These are phyloP conservation scores for Strix uralensis DNA, from an alignment of 2,113 vertebrate genomes.

Conservation along the genomic window DNA sequence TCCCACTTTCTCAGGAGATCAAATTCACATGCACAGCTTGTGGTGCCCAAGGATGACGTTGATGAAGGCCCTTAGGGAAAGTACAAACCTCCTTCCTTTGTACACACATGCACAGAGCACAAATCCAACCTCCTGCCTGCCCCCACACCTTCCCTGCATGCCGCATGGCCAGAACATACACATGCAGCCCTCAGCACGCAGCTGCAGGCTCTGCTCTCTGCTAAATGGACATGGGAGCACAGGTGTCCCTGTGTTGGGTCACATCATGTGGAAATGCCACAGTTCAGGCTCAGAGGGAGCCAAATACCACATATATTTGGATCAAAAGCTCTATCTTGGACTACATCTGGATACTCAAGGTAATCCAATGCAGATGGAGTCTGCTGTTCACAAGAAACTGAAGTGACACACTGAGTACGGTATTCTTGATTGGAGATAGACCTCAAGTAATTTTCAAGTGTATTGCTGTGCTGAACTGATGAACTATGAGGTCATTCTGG, in stretches of 20 bases:
- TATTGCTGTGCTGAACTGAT: neutral
- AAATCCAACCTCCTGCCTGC: neutral
- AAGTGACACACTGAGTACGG: neutral
- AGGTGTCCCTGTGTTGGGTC: neutral
- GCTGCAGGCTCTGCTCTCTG: neutral
- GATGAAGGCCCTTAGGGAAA: neutral
- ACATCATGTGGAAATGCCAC: neutral
- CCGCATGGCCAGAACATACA: neutral
- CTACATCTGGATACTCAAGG: neutral
- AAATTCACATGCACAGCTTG: neutral
- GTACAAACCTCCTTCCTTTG: neutral
- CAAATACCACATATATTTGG: neutral
- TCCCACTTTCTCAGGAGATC: neutral
- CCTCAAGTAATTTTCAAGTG: neutral
- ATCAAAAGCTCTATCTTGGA: neutral
- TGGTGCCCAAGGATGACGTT: neutral
- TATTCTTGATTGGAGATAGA: neutral
- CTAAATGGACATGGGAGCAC: rapidly evolving
- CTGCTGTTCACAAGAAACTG: neutral
- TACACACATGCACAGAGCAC: neutral
- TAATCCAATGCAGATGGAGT: neutral
- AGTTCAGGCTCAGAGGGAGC: neutral
- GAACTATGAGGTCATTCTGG: neutral
- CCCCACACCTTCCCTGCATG: neutral
- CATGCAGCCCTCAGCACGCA: rapidly evolving